Evolutionary conservation across 2,797 vertebrate species (phyloP), one percentile per base, ranked within the genome.

Genomic region (Astyanax mexicanus): DNA sequence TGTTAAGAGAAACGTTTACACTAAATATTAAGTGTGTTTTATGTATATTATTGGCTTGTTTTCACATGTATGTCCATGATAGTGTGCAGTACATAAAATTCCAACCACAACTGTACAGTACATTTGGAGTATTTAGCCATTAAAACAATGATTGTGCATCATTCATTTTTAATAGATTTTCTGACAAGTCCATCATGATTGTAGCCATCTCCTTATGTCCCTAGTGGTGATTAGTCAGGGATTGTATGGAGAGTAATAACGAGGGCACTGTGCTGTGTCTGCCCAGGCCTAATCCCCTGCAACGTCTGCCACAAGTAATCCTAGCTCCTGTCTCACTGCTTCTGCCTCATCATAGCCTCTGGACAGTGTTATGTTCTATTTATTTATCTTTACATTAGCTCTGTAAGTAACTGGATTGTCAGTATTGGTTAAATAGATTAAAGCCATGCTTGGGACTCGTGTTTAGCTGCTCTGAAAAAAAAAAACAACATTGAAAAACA

Each of bases 401-500:
- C 44, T 52, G 11, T 38, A n/a, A 32, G 37, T 61, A 49, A 73
- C 58, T 49, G 29, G 47, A 47, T 72, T 61, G 58, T 42, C 49
- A 15, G 38, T 42, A 40, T 57, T 68, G 51, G 85, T 85, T 82
- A 87, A 88, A 87, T 84, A 85, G 82, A 84, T 88, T 32, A 17
- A 84, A 84, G 69, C 84, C 67, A 49, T 54, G 84, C 84, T 80
- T 80, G 60, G 29, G 70, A 17, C 27, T 25, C 86, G 86, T 77
- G 82, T 86, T 84, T 83, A 83, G 81, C 88, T 91, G 89, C 82
- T 87, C 85, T 85, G 86, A 79, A 82, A 61, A 62, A 55, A 13
- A 21, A 69, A 84, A 87, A 89, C 89, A 90, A 75, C 83, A 89
- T 87, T 89, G 86, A 89, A 90, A 89, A 88, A 83, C 85, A 54